Conservation (phyloP, 2,888 invertebrate genomes). For the Eilema caniola region DNA sequence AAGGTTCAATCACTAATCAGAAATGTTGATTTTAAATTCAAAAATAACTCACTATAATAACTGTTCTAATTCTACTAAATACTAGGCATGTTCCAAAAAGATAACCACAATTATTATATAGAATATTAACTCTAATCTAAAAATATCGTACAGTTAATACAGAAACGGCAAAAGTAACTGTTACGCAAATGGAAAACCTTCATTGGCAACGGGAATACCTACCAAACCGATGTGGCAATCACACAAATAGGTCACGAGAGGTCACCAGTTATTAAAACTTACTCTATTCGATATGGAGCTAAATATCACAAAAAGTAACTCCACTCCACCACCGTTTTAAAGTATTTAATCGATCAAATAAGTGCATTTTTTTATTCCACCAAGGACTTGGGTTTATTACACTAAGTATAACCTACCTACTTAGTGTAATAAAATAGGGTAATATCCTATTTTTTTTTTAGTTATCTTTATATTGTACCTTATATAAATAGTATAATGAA, state of each 20-base stretch:
- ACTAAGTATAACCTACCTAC: too few species aligned
- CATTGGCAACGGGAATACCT: neutral
- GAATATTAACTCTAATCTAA: neutral
- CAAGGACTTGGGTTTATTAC: too few species aligned
- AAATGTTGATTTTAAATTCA: neutral
- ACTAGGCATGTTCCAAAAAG: neutral
- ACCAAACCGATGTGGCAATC: constrained; percentile 9
- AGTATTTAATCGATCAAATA: neutral
- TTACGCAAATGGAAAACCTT: constrained; percentile 8
- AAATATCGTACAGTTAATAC: neutral
- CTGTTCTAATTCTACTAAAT: neutral
- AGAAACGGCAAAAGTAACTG: constrained; percentile 3
- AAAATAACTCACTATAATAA: too few species aligned
- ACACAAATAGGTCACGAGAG: constrained; percentile 17
- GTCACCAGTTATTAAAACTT: constrained; percentile 11
- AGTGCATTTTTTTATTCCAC: too few species aligned
- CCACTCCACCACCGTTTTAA: neutral
- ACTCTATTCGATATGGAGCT: neutral
- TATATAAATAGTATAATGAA: too few species aligned
- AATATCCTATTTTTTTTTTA: too few species aligned
- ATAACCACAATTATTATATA: neutral
- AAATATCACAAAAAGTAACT: neutral
- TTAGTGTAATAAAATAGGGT: too few species aligned
- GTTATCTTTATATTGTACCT: too few species aligned
- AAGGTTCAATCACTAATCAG: neutral